Evolutionary conservation across 1,140 invertebrate species (phyloP), one percentile per base, ranked within the genome.

Genomic region (Calephelis virginiensis): DNA sequence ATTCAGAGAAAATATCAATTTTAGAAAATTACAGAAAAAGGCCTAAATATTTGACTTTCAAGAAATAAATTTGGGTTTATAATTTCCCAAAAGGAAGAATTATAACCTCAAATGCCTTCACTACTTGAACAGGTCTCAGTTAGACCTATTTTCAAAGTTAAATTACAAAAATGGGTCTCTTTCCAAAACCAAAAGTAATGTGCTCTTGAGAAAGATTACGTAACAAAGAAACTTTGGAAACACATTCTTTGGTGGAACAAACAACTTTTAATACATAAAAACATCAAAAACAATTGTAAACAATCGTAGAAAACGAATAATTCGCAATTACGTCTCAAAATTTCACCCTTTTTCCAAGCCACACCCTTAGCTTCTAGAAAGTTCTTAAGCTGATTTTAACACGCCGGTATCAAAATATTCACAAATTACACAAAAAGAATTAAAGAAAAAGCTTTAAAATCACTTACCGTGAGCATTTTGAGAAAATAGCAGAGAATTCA

Each of bases 81-180:
- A 37, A 28, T 12, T n/a, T 59, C 12, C 28, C n/a, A 65, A 65
- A 56, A 46, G 9, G 49, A 46, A 56, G 65, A 67, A 71, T 77
- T 80, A 87, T 89, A 90, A 86, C 85, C 83, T 87, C 75, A 78
- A 83, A 72, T 46, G 61, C 66, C 69, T 69, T 69, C 60, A 70
- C 63, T 78, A 79, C 66, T 66, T 74, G 64, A 70, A 64, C 64
- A 82, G 62, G 64, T 61, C 71, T 67, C 67, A 71, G 69, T 60
- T 76, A 86, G 85, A 81, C 81, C 76, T 72, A 91, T 93, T 92
- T 95, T 94, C 89, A 91, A 92, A 90, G 82, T 90, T 78, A 94
- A 94, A 93, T 95, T 95, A 89, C 93, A 86, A 94, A 95, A 95
- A 95, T 93, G 94, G 94, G 94, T 95, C 93, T 92, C 89, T 92